Evolutionary conservation across 2,888 invertebrate genomes (phyloP).

Genomic region (Rotaria macrura): DNA sequence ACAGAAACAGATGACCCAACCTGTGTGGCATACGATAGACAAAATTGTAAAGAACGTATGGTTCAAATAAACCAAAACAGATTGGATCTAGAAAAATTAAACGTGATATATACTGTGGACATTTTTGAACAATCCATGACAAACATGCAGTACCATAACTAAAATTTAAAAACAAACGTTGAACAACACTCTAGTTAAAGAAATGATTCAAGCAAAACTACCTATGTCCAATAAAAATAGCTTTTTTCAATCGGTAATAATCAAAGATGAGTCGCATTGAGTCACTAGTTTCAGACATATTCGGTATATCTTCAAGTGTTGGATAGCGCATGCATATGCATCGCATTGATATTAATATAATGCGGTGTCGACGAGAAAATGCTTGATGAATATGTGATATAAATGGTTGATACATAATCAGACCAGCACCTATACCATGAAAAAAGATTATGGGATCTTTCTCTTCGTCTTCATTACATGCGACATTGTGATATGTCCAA

Average conservation of each 20-base stretch:
- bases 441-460: not conserved
- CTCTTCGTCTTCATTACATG: not conserved
- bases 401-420: not conserved
- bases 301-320: not conserved
- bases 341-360: not conserved
- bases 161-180: too few species aligned
- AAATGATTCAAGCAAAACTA: not conserved
- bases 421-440: slow-evolving; percentile 14
- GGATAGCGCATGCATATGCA: slow-evolving; percentile 14
- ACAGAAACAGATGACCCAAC: not conserved
- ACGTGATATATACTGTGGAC: not conserved
- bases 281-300: not conserved
- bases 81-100: slow-evolving; percentile 16
- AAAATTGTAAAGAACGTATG: not conserved
- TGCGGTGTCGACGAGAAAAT: not conserved
- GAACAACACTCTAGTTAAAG: not conserved
- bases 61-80: slow-evolving; percentile 1
- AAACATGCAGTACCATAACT: slow-evolving; percentile 18
- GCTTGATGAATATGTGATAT: not conserved
- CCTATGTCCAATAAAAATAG: slow-evolving; percentile 16
- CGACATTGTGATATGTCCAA: not conserved
- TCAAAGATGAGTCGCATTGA: not conserved
- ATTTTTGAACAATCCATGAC: not conserved
- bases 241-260: not conserved
- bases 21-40: not conserved